Conservation (phyloP, 2,113 vertebrate genomes). For the Saimiri boliviensis region DNA sequence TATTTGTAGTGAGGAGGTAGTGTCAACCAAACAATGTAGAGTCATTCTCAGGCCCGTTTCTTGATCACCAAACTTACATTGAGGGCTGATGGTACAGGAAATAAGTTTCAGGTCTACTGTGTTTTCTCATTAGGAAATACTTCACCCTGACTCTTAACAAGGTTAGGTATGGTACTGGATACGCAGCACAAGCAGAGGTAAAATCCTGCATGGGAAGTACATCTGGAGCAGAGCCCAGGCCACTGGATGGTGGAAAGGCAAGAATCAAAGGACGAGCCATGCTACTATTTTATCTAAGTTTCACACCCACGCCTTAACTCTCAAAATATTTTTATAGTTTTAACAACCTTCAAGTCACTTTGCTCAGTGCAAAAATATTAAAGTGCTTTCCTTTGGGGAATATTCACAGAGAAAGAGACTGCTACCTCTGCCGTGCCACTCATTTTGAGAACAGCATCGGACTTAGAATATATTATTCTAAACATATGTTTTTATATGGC, state of each 20-base stretch:
- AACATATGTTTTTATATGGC: not conserved
- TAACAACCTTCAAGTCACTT: not conserved
- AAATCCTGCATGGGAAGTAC: not conserved
- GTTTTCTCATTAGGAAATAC: not conserved
- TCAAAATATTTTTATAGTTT: constrained; percentile 3
- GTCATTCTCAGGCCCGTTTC: not conserved
- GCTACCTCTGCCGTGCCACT: not conserved
- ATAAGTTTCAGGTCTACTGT: not conserved
- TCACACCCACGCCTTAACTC: not conserved
- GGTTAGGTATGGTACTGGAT: not conserved
- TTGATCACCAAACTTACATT: not conserved
- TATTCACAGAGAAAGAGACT: not conserved
- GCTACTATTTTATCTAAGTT: not conserved
- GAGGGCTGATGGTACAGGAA: not conserved
- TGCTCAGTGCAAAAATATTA: not conserved
- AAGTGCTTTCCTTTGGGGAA: not conserved
- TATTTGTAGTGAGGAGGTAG: not conserved
- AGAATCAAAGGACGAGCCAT: not conserved
- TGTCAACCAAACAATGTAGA: not conserved
- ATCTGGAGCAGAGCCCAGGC: not conserved
- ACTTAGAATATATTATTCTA: not conserved
- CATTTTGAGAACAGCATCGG: not conserved
- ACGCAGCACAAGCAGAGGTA: not conserved
- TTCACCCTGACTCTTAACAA: not conserved
- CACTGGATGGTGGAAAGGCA: not conserved